Evolutionary conservation across 1,140 invertebrate genomes (phyloP), one percentile per base, ranked within the genome.

Genomic region (Alviniconcha marisindica): DNA sequence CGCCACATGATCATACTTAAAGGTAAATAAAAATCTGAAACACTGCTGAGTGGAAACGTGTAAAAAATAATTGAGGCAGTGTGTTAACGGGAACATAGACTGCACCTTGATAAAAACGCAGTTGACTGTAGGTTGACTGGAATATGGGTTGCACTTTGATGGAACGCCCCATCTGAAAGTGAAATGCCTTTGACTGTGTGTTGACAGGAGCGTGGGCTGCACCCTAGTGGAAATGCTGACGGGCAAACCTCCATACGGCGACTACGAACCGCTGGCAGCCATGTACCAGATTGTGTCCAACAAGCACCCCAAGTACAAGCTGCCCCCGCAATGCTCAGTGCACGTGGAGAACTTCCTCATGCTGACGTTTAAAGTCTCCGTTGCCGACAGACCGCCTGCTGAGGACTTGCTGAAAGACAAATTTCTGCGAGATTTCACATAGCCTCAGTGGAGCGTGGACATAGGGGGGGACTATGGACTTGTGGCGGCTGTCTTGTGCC

Each of bases 171-270:
- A n/a, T n/a, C n/a, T n/a, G n/a, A n/a, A n/a, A n/a, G n/a, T n/a
- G n/a, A 48, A 5, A 48, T 48, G 44, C 18, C 44, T 48, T 48
- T 48, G 44, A 80, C 5, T 84, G 73, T 87, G 44, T 83, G 48
- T 78, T 86, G 87, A 38, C 89, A 93, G 93, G 93, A 93, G 92
- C 86, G 84, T 93, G 31, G 93, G 92, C 42, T 92, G 92, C 85
- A 93, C 93, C 12, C 85, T 93, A 31, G 93, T 93, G 44, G 93
- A 93, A 85, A 93, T 93, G 91, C 77, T 93, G 24, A 92, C 92
- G 0, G 87, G 85, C 54, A 90, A 89, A 83, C 93, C 92, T 56
- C 93, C 93, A 2, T 93, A 91, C 87, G 84, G 89, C 18, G 91
- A 93, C 18, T 90, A 90, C 44, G 92, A 93, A 88, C 86, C 91